These are phyloP conservation scores for Melopsittacus undulatus DNA, from an alignment of 2,797 vertebrate genomes.

Conservation along the genomic window DNA sequence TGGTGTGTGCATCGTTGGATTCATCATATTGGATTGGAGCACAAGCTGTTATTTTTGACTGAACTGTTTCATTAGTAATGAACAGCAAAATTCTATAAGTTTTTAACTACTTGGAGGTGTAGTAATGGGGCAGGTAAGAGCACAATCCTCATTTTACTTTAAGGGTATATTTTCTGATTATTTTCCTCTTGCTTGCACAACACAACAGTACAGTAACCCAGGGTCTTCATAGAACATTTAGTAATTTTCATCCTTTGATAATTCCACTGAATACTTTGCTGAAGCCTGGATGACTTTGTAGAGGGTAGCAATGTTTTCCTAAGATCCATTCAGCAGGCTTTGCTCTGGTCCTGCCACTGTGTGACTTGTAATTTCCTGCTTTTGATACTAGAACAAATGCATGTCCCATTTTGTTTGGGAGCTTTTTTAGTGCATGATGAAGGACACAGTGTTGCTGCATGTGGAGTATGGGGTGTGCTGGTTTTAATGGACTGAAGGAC, in stretches of 20 bases:
- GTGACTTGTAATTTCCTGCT: not conserved
- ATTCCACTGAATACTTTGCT: not conserved
- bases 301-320: not conserved
- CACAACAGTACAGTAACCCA: not conserved
- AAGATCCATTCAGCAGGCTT: not conserved
- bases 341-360: not conserved
- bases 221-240: not conserved
- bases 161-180: not conserved
- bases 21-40: not conserved
- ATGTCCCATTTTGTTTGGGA: rapidly evolving
- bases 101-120: not conserved
- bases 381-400: not conserved
- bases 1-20: not conserved
- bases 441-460: not conserved
- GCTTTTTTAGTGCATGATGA: not conserved
- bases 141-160: not conserved
- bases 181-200: not conserved
- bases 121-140: not conserved
- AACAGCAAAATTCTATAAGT: not conserved
- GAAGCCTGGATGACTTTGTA: not conserved
- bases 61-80: not conserved
- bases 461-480: not conserved
- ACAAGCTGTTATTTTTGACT: not conserved
- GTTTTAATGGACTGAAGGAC: not conserved
- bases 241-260: not conserved